phyloP scores from a whole-genome alignment of 2,113 vertebrate genomes.

The Gulo gulo region DNA sequence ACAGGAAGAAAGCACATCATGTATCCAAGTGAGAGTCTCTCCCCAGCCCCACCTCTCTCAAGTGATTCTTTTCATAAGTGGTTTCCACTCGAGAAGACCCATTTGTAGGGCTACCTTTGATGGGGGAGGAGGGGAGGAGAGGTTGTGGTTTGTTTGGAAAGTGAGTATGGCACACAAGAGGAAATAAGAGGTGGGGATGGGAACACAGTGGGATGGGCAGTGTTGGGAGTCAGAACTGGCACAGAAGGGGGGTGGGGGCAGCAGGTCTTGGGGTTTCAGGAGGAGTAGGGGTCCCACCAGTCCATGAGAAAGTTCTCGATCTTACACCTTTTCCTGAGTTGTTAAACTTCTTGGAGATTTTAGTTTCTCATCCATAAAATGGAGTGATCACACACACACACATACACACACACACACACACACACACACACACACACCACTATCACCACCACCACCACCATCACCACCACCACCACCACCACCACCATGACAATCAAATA shows the following conservation, averaged over 20 bases:
- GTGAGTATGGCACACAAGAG: neutral
- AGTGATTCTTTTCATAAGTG: neutral
- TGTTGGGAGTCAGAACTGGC: neutral
- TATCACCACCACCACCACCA: too few species aligned
- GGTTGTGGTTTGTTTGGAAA: neutral
- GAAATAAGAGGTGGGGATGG: neutral
- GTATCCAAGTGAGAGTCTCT: slow-evolving; percentile 41
- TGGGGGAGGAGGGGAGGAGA: neutral
- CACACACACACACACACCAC: too few species aligned
- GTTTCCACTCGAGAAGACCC: neutral
- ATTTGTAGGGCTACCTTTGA: neutral
- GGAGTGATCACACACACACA: neutral
- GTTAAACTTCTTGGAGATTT: neutral
- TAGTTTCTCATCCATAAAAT: neutral
- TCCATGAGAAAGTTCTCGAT: neutral
- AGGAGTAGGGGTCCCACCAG: neutral
- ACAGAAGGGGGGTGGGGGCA: neutral
- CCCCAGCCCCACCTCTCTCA: neutral
- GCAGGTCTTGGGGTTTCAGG: neutral
- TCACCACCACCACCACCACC: too few species aligned
- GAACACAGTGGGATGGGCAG: too few species aligned
- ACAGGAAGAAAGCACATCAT: neutral
- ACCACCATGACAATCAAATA: neutral
- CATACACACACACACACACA: neutral
- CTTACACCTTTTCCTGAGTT: neutral